These are phyloP conservation scores for Tipula confusa DNA, from an alignment of 2,888 invertebrate genomes.

Conservation along the genomic window DNA sequence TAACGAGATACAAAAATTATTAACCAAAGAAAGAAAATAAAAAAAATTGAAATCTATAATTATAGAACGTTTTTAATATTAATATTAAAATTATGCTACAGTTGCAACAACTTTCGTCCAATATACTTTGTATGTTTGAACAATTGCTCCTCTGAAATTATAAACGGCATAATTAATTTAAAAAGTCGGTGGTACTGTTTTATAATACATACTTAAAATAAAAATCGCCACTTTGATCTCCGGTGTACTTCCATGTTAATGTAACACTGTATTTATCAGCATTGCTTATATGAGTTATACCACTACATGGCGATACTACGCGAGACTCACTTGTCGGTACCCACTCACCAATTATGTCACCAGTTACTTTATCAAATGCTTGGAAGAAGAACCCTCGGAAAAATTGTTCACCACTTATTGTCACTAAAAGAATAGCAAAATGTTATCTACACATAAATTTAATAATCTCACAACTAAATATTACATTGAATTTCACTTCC, in stretches of 20 bases:
- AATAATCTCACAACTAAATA: not conserved
- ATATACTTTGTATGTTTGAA: no score
- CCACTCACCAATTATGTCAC: slow-evolving; percentile 3
- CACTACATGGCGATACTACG: not conserved
- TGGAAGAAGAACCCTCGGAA: not conserved
- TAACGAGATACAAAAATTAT: slow-evolving; percentile 41
- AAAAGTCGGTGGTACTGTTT: no score
- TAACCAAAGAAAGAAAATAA: slow-evolving; percentile 36
- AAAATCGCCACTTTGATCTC: not conserved
- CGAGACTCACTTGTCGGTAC: not conserved
- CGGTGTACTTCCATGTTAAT: not conserved
- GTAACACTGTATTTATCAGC: not conserved
- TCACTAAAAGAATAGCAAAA: not conserved
- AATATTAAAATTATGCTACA: no score
- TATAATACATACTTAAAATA: slow-evolving; percentile 6
- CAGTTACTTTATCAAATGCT: not conserved
- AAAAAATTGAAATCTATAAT: no score
- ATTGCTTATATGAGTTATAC: not conserved
- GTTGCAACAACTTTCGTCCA: no score
- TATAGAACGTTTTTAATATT: no score
- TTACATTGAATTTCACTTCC: not conserved
- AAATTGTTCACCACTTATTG: not conserved
- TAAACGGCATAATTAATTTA: no score
- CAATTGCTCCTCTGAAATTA: no score
- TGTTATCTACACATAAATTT: not conserved